Evolutionary conservation across 2,888 invertebrate genomes (phyloP).

Genomic region (Nasonovia ribisnigri): DNA sequence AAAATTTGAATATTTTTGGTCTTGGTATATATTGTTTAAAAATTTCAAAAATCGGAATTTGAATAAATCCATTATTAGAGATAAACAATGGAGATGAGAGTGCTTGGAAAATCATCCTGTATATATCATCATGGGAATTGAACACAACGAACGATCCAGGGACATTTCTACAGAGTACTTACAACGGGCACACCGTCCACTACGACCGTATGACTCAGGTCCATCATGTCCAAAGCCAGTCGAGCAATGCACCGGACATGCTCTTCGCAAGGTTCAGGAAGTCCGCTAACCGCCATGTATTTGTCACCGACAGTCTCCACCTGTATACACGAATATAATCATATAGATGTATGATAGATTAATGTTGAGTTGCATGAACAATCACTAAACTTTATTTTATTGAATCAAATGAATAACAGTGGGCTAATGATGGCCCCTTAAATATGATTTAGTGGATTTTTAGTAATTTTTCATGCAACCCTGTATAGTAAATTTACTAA

Average conservation of each 20-base stretch:
- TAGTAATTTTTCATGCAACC: too few relatives aligned
- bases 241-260: conserved; percentile 93
- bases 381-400: too few relatives aligned
- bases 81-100: too few relatives aligned
- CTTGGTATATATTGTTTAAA: too few relatives aligned
- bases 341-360: not conserved
- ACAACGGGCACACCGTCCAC: conserved; percentile 91
- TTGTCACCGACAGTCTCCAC: conserved; percentile 98
- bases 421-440: too few relatives aligned
- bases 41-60: too few relatives aligned
- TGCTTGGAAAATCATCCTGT: not conserved
- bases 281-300: conserved; percentile 97
- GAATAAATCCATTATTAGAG: too few relatives aligned
- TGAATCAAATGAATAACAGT: too few relatives aligned
- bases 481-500: too few relatives aligned
- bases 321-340: conserved; percentile 72
- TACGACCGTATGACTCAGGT: conserved; percentile 86
- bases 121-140: not conserved
- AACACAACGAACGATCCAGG: not conserved
- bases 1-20: too few relatives aligned
- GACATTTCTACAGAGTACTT: conserved; percentile 70
- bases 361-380: too few relatives aligned
- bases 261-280: conserved; percentile 90
- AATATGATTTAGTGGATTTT: too few relatives aligned
- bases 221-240: conserved; percentile 95